phyloP scores from a whole-genome alignment of 2,797 vertebrate genomes.

The Muscicapa comitata region DNA sequence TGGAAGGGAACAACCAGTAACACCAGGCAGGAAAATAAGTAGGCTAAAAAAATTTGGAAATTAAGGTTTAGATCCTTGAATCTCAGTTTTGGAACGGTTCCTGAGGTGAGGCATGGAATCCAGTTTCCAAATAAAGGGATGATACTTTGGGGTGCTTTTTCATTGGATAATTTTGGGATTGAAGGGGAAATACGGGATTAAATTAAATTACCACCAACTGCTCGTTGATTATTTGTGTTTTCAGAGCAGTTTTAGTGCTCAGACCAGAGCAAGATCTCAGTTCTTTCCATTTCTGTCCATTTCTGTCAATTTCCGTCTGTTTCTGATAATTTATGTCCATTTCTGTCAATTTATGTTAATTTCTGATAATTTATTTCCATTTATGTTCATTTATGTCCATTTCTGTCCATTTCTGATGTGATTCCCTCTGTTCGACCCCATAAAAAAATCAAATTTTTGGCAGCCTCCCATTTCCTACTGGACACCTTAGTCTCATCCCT shows the following conservation, averaged over 20 bases:
- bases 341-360: background rate
- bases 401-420: rapidly evolving
- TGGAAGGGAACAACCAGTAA: background rate
- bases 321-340: rapidly evolving
- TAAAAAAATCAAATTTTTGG: background rate
- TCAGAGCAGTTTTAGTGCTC: background rate
- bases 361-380: background rate
- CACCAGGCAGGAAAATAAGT: too few species aligned
- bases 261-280: background rate
- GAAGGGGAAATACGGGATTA: background rate
- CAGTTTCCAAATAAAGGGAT: background rate
- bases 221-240: background rate
- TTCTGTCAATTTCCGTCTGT: rapidly evolving
- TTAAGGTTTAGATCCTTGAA: background rate
- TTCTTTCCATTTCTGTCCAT: background rate
- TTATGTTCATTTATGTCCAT: background rate
- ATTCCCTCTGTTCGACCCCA: background rate
- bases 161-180: background rate
- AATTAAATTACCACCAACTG: background rate
- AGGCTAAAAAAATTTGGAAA: too few species aligned
- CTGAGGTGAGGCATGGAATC: background rate
- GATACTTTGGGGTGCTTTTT: background rate
- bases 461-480: background rate
- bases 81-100: rapidly evolving
- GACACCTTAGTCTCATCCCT: background rate